Evolutionary conservation across 2,113 vertebrate species (phyloP).

Genomic region (Phalacrocorax carbo): DNA sequence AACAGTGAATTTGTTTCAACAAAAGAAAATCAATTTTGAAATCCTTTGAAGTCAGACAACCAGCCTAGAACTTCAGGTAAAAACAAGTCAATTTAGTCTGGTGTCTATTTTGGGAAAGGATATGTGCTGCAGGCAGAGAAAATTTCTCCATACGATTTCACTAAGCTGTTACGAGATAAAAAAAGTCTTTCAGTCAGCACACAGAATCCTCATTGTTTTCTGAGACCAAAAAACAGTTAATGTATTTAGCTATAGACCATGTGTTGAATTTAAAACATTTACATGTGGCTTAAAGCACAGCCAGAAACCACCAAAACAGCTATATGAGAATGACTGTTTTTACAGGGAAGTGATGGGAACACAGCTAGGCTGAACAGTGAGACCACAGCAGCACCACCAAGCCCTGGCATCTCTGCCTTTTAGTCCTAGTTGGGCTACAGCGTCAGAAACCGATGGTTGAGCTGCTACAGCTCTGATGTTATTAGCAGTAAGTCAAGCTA

Average conservation of each 20-base stretch:
- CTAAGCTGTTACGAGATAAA: neutral
- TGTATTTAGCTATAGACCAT: neutral
- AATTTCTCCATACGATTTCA: neutral
- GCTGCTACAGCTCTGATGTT: neutral
- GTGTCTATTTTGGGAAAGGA: neutral
- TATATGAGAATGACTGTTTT: neutral
- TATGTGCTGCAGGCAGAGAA: neutral
- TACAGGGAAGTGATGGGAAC: neutral
- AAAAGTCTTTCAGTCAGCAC: neutral
- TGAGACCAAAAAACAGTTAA: neutral
- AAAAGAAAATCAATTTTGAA: neutral
- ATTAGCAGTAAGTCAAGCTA: neutral
- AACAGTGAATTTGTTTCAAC: neutral
- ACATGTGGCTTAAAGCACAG: neutral
- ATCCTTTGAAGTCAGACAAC: neutral
- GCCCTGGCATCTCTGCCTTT: neutral
- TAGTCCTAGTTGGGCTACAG: neutral
- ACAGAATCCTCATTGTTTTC: neutral
- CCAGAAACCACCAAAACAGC: neutral
- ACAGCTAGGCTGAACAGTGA: neutral
- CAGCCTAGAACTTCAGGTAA: neutral
- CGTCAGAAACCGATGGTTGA: neutral
- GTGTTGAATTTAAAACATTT: neutral
- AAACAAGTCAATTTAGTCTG: neutral
- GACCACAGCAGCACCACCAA: neutral